Base-by-base conservation (phyloP, 2,113 vertebrate genomes). In the Nycticebus coucang region DNA sequence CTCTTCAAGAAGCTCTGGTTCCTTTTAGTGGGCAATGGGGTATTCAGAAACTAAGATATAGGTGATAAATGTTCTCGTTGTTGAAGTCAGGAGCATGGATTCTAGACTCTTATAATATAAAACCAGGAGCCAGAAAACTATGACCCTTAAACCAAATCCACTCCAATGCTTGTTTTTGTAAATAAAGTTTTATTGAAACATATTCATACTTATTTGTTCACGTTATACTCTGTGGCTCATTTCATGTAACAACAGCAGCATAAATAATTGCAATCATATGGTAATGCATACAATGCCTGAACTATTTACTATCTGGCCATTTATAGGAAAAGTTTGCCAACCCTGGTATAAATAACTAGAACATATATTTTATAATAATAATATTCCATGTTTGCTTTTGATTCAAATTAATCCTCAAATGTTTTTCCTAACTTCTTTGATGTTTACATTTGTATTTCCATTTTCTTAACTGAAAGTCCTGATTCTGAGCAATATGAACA, bases 41-140 rank as follows among this genome's bases (percentile, higher is more conserved):
- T 77, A 92, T 89, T 89, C 50, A 15, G n/a, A 90, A 97, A 91
- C 41, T n/a, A 95, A 87, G 13, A 59, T 72, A 11, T 55, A 89
- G 30, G 21, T 82, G 45, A 35, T 53, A 72, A 94, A n/a, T 82
- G 5, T 77, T 89, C n/a, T 96, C 50, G 35, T 66, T 82, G 1
- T 87, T 50, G 50, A 74, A 30, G 45, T 2, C 15, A 78, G 24
- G 2, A 35, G 13, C 41, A 66, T 78, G 55, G 55, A 89, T 92
- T 87, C 85, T 64, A 95, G 68, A 81, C 7, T 66, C 68, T 64
- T 53, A 53, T 1, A 37, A 17, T 84, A 35, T 75, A 35, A 66
- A 84, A 45, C 26, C 12, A 35, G 12, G 8, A 14, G 24, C 66
- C 66, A 86, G 30, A n/a, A 87, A 86, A 82, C 55, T 69, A 24